Evolutionary conservation across 2,797 vertebrate genomes (phyloP).

Genomic region (Anniella stebbinsi): DNA sequence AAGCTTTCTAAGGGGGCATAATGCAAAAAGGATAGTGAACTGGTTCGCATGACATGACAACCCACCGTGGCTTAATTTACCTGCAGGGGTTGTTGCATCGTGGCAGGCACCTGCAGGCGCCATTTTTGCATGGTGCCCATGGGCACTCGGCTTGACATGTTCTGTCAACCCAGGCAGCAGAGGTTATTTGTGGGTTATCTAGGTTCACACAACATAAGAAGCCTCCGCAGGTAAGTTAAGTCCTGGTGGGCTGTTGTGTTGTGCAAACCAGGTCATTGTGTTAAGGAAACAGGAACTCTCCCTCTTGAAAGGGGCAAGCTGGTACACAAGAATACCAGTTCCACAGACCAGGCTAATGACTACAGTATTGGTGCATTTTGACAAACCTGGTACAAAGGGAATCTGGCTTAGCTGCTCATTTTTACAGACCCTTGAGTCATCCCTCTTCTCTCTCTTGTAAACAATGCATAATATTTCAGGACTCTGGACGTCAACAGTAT

Average conservation of each 20-base stretch:
- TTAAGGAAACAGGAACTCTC: constrained; percentile 47
- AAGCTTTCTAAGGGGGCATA: constrained; percentile 46
- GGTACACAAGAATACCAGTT: neutral
- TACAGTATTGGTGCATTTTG: neutral
- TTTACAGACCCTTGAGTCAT: neutral
- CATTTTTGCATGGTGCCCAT: too few species aligned
- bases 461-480: neutral
- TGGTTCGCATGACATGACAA: too few species aligned
- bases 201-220: too few species aligned
- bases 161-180: too few species aligned
- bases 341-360: neutral
- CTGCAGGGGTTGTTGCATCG: too few species aligned
- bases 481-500: neutral
- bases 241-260: too few species aligned
- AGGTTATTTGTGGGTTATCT: too few species aligned
- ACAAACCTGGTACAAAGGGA: neutral
- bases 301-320: constrained; percentile 13
- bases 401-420: neutral
- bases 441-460: neutral
- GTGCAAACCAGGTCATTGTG: neutral
- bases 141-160: too few species aligned
- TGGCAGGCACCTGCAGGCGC: too few species aligned
- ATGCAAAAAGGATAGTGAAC: constrained; percentile 53
- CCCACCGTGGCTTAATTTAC: too few species aligned
- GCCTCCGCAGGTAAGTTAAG: too few species aligned